Base-by-base conservation (phyloP, 2,797 vertebrate genomes). In the Arremon brunneinucha region DNA sequence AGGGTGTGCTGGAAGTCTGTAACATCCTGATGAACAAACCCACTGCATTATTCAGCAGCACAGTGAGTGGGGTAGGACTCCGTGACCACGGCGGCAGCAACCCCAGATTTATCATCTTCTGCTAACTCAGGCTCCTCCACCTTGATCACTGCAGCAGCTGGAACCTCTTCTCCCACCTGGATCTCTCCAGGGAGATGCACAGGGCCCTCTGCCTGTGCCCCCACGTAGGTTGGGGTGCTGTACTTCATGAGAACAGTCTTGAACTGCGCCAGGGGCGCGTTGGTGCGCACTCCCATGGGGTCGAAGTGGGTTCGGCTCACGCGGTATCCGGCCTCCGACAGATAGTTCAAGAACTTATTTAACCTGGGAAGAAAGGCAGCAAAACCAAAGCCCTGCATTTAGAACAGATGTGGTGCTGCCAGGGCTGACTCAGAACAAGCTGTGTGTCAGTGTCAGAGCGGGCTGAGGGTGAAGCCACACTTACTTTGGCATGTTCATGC, bases 401-500 rank as follows among this genome's bases (percentile, higher is more conserved):
- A 47, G 50, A 43, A 47, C 6, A 1, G 34, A n/a, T 4, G 19
- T 34, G 27, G n/a, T 18, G 34, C 77, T 52, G 26, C 3, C 9
- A 27, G 63, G 50, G 41, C 67, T 13, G 47, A 60, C 44, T 83
- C 55, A 52, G 63, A 24, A 34, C 41, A n/a, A 19, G 57, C 64
- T 21, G 53, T 15, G 46, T 30, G 39, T 17, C 70, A 27, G 44
- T 2, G 28, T 6, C 47, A 69, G 34, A 14, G 0, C 39, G 4
- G 28, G 72, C 55, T 24, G 44, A 7, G 21, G 22, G n/a, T 2
- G 63, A 53, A 0, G 3, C 30, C 56, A 41, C 49, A 63, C 87
- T 98, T 97, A 99, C 99, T 99, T 99, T 69, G 99, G 99, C 98
- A 99, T 99, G 95, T 99, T 99, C 98, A 99, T 99, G 80, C 99